Evolutionary conservation across 1,140 invertebrate genomes (phyloP), one percentile per base, ranked within the genome.

Genomic region (Plutomurus gul): DNA sequence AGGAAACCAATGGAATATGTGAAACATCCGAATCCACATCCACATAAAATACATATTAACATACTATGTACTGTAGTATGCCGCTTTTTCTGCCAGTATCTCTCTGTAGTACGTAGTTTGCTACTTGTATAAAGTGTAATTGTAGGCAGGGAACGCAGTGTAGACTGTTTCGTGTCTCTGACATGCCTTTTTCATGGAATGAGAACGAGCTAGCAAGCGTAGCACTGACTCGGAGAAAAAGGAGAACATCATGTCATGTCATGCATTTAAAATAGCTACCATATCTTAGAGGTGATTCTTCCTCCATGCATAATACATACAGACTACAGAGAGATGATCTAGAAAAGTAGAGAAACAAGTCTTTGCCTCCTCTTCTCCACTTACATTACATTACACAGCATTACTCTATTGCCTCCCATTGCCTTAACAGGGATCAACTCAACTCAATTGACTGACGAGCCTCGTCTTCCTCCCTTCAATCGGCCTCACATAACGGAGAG

Each of bases 11-110:
- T 5, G 36, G 27, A 65, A 65, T 25, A 56, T 56, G 56, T 33
- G 51, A 60, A 33, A 25, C 16, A 65, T 65, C 56, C 56, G 25
- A 65, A 16, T 65, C 56, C 56, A 65, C 56, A 65, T 65, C 56
- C 56, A 65, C 56, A 65, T 65, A 65, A 65, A 65, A 65, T 65
- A 65, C 25, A 30, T 65, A 65, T 65, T 65, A 65, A 30, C 56
- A 65, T 65, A 65, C 56, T 43, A 10, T 43, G 11, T n/a, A 13
- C 7, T n/a, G n/a, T 43, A 8, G 39, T 43, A 43, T 43, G 39
- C n/a, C 2, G 39, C n/a, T 13, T 8, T 2, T 43, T 43, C 10
- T 43, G n/a, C n/a, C 39, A 13, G 39, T 43, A 8, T 43, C 10
- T 43, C 10, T 43, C 2, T 43, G 39, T 43, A 43, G n/a, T 43